Evolutionary conservation across 2,888 invertebrate species (phyloP), one percentile per base, ranked within the genome.

Genomic region (Amaurobius ferox): DNA sequence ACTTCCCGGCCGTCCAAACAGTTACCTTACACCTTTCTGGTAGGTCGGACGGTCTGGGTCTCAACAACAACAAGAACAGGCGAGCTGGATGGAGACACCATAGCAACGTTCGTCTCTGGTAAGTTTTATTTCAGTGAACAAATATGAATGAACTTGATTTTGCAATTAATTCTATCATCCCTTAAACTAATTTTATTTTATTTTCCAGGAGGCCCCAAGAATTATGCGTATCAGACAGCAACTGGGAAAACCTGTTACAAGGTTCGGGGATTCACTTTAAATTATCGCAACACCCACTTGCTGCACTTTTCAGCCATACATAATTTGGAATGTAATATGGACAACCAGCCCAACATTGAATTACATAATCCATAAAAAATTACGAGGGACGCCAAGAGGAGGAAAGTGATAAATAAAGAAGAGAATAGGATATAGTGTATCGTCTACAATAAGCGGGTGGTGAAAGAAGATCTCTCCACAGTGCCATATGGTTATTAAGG

Each of bases 41-140:
- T n/a, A n/a, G n/a, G n/a, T n/a, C n/a, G n/a, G n/a, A n/a, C n/a
- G n/a, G n/a, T n/a, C n/a, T n/a, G n/a, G n/a, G n/a, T n/a, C n/a
- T n/a, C n/a, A n/a, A n/a, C n/a, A n/a, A n/a, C n/a, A n/a, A n/a
- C n/a, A n/a, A n/a, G n/a, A n/a, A 35, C 35, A 35, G 35, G 9
- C 9, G 77, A 67, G n/a, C 28, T 77, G 11, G 19, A 44, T 16
- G 77, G 67, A 1, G 67, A 77, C n/a, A 30, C 28, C n/a, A 77
- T 67, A 32, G 11, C 19, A 3, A 77, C 77, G 5, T 77, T 79
- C n/a, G 67, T 66, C 19, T 66, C 77, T 64, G 77, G 67, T 77
- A 67, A 67, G 19, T 30, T 9, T 44, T 44, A 13, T 44, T 44
- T 11, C n/a, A 35, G 9, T 35, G 9, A 35, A 7, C 11, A 35